Evolutionary conservation across 2,888 invertebrate genomes (phyloP).

Genomic region (Drosophila meridionalis): DNA sequence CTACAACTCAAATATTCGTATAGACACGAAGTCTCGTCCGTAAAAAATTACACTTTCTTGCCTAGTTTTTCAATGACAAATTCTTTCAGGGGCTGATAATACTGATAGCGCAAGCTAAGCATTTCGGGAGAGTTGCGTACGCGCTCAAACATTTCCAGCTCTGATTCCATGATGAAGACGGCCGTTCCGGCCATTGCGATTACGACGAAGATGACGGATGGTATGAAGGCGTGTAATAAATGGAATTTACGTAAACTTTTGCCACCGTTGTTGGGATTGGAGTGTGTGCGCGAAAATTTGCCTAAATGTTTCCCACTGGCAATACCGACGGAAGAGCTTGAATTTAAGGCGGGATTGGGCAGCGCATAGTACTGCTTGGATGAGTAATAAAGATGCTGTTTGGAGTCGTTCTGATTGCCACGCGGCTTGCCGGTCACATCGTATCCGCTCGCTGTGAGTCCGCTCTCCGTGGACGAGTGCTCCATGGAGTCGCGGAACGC

Average conservation of each 20-base stretch:
- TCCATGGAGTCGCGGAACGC: conserved; percentile 91
- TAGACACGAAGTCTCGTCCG: background rate
- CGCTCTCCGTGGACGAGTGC: conserved; percentile 92
- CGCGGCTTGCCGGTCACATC: conserved; percentile 64
- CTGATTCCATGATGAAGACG: conserved; percentile 91
- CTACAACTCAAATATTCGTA: background rate
- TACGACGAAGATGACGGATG: conserved; percentile 91
- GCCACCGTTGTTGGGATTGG: conserved; percentile 81
- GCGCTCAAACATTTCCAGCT: conserved; percentile 89
- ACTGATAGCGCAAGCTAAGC: conserved; percentile 90
- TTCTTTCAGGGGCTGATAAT: conserved; percentile 93
- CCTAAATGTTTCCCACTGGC: conserved; percentile 53
- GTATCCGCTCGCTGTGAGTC: conserved; percentile 85
- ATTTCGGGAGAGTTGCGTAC: conserved; percentile 92
- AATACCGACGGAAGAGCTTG: conserved; percentile 60
- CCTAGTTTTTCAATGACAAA: conserved; percentile 79
- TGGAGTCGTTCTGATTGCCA: conserved; percentile 64
- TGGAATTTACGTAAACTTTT: conserved; percentile 87
- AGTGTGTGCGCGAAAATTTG: conserved; percentile 49
- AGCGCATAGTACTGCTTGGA: conserved; percentile 69
- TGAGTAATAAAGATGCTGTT: conserved; percentile 71
- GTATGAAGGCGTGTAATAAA: conserved; percentile 90
- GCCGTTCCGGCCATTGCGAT: conserved; percentile 89
- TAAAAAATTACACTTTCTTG: conserved; percentile 49
- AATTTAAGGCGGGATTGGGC: conserved; percentile 74